These are phyloP conservation scores for Gymnothorax javanicus DNA, from an alignment of 2,797 vertebrate genomes.

Conservation along the genomic window DNA sequence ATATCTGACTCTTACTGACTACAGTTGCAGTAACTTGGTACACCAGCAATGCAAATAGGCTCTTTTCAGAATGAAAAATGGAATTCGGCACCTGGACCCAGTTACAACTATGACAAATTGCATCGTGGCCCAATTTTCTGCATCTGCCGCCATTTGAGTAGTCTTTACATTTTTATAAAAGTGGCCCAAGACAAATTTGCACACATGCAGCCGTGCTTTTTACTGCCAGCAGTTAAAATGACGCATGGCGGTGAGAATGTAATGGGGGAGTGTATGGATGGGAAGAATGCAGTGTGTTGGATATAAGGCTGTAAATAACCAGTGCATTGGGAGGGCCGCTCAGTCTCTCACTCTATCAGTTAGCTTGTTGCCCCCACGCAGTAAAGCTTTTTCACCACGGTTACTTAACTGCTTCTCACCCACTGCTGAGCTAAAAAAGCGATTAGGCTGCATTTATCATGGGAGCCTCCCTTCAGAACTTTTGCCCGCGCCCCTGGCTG, in stretches of 20 bases:
- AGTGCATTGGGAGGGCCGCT: slow-evolving; percentile 26
- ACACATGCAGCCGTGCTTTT: slow-evolving; percentile 47
- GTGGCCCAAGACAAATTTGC: slow-evolving; percentile 41
- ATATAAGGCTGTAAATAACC: slow-evolving; percentile 61
- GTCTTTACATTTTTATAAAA: slow-evolving; percentile 49
- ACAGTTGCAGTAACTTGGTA: neutral
- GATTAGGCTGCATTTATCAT: slow-evolving; percentile 41
- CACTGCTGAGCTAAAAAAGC: slow-evolving; percentile 44
- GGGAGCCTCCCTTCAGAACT: slow-evolving; percentile 20
- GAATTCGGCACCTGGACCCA: slow-evolving; percentile 29
- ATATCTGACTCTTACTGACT: neutral
- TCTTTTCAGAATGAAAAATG: slow-evolving; percentile 22
- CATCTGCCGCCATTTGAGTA: slow-evolving; percentile 47
- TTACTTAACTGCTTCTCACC: slow-evolving; percentile 28
- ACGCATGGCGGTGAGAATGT: slow-evolving; percentile 48
- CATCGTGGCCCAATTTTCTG: slow-evolving; percentile 39
- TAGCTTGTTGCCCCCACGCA: slow-evolving; percentile 34
- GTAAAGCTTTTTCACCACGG: slow-evolving; percentile 28
- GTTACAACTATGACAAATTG: slow-evolving; percentile 48
- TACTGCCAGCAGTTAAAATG: slow-evolving; percentile 46
- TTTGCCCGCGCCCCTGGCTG: neutral
- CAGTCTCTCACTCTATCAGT: slow-evolving; percentile 38
- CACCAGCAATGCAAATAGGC: slow-evolving; percentile 24
- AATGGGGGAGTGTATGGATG: slow-evolving; percentile 44
- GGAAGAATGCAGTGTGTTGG: slow-evolving; percentile 46